Evolutionary conservation across 2,797 vertebrate genomes (phyloP), one percentile per base, ranked within the genome.

Genomic region (Notoglanidium macrostoma): DNA sequence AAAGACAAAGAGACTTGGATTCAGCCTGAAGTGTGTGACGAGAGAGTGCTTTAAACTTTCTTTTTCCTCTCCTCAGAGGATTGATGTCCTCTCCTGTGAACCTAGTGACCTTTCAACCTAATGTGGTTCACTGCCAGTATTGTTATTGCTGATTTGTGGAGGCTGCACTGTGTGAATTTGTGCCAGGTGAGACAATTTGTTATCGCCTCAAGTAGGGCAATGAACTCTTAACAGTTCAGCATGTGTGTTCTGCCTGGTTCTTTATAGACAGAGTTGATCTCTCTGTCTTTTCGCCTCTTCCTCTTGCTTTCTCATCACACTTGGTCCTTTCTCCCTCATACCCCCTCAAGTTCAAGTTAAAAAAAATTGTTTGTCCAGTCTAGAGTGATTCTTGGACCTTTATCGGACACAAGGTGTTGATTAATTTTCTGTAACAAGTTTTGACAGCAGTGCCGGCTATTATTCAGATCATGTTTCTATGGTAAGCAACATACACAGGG

Each of bases 21-120:
- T 89, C 29, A 65, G 72, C 82, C 68, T 74, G 70, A 74, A 85
- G 76, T 86, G 79, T 86, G 29, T 74, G 68, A 88, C 61, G 57
- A 73, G 70, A 65, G 65, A 68, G 77, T 73, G 86, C 57, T 84
- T 80, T 82, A 88, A 55, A 17, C 67, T 85, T 79, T n/a, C 40
- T 78, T 83, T 85, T 46, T 29, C 77, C 61, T 46, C 44, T 86
- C 32, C 73, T 76, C 44, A 7, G 40, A 67, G 73, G 85, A 88
- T 67, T 84, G 61, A 74, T 87, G 70, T 84, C 63, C 74, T 85
- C 81, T 85, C 26, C 46, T 87, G 55, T 89, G 74, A 88, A 90
- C 88, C 84, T 67, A 63, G 68, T 86, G 85, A 89, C 88, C 8
- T 87, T 87, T 77, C 32, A 63, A 40, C 21, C 54, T 54, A 63